Conservation (phyloP, 1,140 invertebrate genomes). For the Drosophila micromelanica region DNA sequence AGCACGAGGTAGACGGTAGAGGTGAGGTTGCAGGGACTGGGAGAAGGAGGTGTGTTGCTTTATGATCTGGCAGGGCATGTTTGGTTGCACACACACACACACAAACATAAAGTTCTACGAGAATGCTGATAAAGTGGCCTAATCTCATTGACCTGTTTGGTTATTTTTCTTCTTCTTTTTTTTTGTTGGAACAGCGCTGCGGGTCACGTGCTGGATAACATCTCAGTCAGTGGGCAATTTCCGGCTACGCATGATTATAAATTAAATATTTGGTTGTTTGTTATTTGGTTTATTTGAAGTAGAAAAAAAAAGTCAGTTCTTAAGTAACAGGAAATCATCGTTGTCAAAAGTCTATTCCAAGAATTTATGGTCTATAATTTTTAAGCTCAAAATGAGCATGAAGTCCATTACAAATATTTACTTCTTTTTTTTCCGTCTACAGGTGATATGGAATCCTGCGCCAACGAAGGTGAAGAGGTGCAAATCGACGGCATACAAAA, state of each 20-base stretch:
- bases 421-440: constrained; percentile 28
- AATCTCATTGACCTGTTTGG: constrained; percentile 64
- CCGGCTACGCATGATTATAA: constrained; percentile 62
- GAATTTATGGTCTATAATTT: constrained; percentile 52
- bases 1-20: neutral
- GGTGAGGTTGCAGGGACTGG: constrained; percentile 5
- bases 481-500: constrained; percentile 54
- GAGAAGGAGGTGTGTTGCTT: constrained; percentile 29
- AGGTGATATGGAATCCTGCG: constrained; percentile 74
- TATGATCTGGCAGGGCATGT: constrained; percentile 27
- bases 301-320: constrained; percentile 40
- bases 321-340: constrained; percentile 49
- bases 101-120: neutral
- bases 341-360: constrained; percentile 41
- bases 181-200: constrained; percentile 28
- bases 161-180: constrained; percentile 5
- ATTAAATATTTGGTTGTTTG: constrained; percentile 77
- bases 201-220: constrained; percentile 78
- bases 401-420: neutral
- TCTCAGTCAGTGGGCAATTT: constrained; percentile 78
- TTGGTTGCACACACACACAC: constrained; percentile 33
- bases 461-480: constrained; percentile 78
- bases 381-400: constrained; percentile 14
- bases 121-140: constrained; percentile 56
- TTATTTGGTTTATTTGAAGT: constrained; percentile 61